Evolutionary conservation across 2,888 invertebrate species (phyloP).

Genomic region (Adela reaumurella): DNA sequence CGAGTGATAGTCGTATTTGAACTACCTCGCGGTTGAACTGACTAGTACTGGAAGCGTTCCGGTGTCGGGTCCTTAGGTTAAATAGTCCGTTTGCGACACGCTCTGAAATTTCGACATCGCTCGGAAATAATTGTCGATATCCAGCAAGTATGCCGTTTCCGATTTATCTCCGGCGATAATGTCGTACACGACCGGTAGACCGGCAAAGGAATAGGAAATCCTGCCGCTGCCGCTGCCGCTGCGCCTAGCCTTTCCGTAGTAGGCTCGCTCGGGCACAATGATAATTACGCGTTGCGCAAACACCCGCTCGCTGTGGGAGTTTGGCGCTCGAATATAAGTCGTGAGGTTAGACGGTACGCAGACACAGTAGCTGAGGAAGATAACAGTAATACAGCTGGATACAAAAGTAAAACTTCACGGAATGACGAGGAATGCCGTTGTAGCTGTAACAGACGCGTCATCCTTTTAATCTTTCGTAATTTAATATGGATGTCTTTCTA

Average conservation of each 20-base stretch:
- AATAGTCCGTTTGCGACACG: conserved; percentile 20
- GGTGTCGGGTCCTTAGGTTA: too few relatives aligned
- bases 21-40: not conserved
- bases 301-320: not conserved
- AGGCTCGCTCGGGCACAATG: conserved; percentile 25
- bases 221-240: conserved; percentile 24
- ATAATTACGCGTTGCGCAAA: not conserved
- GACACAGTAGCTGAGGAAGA: too few relatives aligned
- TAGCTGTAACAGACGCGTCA: too few relatives aligned
- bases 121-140: conserved; percentile 40
- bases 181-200: conserved; percentile 4
- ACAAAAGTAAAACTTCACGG: too few relatives aligned
- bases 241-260: conserved; percentile 21
- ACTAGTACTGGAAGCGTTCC: too few relatives aligned
- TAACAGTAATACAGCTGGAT: too few relatives aligned
- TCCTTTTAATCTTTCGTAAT: too few relatives aligned
- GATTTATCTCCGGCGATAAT: conserved; percentile 29
- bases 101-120: conserved; percentile 26
- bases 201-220: conserved; percentile 30
- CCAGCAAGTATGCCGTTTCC: conserved; percentile 25
- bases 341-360: not conserved
- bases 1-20: not conserved
- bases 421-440: too few relatives aligned
- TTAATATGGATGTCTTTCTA: too few relatives aligned
- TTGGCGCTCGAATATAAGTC: not conserved